These are phyloP conservation scores for Urophycis tenuis DNA, from an alignment of 2,797 vertebrate genomes.

Conservation along the genomic window DNA sequence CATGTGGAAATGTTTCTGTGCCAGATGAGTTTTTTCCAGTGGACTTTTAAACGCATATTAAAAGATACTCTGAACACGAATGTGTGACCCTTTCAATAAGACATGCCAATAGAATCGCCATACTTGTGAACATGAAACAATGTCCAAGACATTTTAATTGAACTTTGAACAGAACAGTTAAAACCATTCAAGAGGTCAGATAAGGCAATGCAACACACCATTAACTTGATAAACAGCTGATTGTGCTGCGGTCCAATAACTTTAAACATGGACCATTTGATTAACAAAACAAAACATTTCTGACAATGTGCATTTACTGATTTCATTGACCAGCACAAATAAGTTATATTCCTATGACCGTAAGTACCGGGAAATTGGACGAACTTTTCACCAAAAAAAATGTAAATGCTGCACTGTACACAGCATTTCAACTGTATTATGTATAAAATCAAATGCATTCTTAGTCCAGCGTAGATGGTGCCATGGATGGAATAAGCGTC, in stretches of 20 bases:
- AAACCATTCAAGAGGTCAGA: constrained; percentile 28
- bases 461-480: background rate
- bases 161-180: constrained; percentile 13
- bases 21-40: background rate
- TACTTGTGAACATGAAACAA: background rate
- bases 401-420: background rate
- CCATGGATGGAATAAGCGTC: background rate
- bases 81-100: background rate
- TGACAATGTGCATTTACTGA: background rate
- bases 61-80: background rate
- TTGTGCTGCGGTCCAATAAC: constrained; percentile 12
- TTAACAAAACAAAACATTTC: background rate
- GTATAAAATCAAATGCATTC: background rate
- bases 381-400: background rate
- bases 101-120: background rate
- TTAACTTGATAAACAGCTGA: constrained; percentile 34
- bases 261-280: constrained; percentile 12
- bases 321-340: background rate
- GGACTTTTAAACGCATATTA: background rate
- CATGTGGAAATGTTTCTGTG: background rate
- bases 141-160: constrained; percentile 15
- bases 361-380: background rate
- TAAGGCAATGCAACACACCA: constrained; percentile 52
- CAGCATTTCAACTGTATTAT: too few species aligned
- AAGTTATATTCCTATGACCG: background rate